phyloP scores from a whole-genome alignment of 1,140 invertebrate species.

The Microplitis demolitor region DNA sequence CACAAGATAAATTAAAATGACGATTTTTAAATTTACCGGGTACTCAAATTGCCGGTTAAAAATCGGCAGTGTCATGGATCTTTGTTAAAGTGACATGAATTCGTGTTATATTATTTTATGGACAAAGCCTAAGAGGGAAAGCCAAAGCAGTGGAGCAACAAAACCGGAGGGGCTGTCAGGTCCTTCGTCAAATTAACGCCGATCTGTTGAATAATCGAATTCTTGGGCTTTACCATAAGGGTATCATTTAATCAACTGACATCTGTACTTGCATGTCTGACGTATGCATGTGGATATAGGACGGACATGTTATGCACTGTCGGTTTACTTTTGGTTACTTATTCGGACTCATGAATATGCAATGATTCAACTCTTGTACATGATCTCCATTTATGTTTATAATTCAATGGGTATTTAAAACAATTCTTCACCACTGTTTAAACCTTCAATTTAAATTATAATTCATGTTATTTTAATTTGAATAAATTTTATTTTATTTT shows the following conservation, averaged over 20 bases:
- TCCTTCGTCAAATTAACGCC: slow-evolving; percentile 12
- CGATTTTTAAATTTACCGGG: not conserved
- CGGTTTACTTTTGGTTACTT: too few species aligned
- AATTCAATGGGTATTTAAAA: too few species aligned
- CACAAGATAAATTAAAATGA: not conserved
- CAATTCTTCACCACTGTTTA: too few species aligned
- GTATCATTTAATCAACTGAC: not conserved
- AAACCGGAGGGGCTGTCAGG: not conserved
- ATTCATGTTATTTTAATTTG: too few species aligned
- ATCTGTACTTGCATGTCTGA: too few species aligned
- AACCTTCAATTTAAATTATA: too few species aligned
- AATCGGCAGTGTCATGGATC: not conserved
- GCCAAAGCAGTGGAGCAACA: not conserved
- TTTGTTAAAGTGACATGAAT: not conserved
- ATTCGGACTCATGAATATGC: too few species aligned
- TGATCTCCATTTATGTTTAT: too few species aligned
- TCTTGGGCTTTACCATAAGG: not conserved
- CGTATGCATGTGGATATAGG: too few species aligned
- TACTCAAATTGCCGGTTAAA: not conserved
- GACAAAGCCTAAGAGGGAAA: not conserved
- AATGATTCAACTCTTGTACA: too few species aligned
- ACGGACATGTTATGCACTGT: too few species aligned
- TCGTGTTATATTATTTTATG: not conserved
- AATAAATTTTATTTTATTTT: too few species aligned
- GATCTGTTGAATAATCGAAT: not conserved